Percentiles rank a stretch among this genome's conserved stretches.
phyloP scores from a whole-genome alignment of 2,797 vertebrate genomes.

The Lates japonicus region DNA sequence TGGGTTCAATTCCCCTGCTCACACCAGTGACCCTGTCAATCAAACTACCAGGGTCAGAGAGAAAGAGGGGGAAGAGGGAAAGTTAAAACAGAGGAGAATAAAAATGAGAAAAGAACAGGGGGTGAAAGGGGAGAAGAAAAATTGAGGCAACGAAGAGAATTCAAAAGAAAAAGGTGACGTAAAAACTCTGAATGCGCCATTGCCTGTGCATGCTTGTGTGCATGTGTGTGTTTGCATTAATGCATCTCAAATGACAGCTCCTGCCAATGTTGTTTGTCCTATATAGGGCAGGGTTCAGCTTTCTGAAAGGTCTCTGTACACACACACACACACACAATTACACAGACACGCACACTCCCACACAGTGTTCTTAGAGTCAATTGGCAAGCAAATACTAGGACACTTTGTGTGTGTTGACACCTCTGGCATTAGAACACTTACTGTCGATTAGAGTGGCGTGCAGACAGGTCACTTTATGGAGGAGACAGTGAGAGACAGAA shows the following conservation, averaged over 20 bases:
- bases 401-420: constrained; percentile 69
- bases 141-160: background rate
- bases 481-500: constrained; percentile 44
- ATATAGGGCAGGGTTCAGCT: constrained; percentile 33
- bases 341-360: constrained; percentile 39
- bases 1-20: constrained; percentile 44
- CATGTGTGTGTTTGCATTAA: constrained; percentile 40
- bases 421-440: constrained; percentile 72
- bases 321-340: constrained; percentile 31
- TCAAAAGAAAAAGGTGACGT: background rate
- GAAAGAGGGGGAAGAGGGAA: background rate
- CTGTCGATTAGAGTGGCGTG: constrained; percentile 64
- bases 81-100: background rate
- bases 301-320: constrained; percentile 52
- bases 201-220: constrained; percentile 2
- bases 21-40: constrained; percentile 63
- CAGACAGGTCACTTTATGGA: constrained; percentile 59
- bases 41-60: constrained; percentile 48
- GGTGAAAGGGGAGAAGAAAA: background rate
- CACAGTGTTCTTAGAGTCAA: constrained; percentile 57
- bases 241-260: constrained; percentile 46
- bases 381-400: constrained; percentile 67
- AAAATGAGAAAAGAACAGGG: background rate
- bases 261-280: constrained; percentile 36
- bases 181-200: background rate